These are phyloP conservation scores for Chirona hameri DNA, from an alignment of 2,888 invertebrate genomes.

Conservation along the genomic window DNA sequence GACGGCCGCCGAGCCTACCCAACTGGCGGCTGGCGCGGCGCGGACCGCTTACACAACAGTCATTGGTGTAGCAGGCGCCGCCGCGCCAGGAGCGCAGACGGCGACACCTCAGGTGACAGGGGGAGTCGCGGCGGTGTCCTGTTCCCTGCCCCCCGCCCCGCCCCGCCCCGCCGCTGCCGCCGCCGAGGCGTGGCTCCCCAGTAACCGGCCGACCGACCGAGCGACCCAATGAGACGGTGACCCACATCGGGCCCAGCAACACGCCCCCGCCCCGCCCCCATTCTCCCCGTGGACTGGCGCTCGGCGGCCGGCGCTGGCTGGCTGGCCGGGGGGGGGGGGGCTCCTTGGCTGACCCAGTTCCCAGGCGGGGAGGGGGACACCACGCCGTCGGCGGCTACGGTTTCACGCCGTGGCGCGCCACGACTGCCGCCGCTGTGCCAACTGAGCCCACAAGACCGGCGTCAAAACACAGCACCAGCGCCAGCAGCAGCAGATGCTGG, in stretches of 20 bases:
- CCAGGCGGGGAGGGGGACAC: neutral
- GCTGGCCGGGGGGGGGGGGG: neutral
- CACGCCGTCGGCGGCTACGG: neutral
- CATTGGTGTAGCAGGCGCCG: neutral
- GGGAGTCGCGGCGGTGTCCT: neutral
- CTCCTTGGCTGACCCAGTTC: slow-evolving; percentile 4
- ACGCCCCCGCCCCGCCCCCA: neutral
- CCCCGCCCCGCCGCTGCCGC: neutral
- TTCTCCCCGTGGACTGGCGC: neutral
- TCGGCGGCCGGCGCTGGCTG: neutral
- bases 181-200: neutral
- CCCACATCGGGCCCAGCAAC: neutral
- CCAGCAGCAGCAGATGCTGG: neutral
- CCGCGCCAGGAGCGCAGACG: neutral
- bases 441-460: neutral
- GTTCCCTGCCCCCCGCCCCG: neutral
- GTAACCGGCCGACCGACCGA: neutral
- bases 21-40: neutral
- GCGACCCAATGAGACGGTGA: neutral
- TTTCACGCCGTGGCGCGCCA: slow-evolving; percentile 2
- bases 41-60: neutral
- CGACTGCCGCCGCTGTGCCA: neutral
- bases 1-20: neutral
- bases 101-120: neutral
- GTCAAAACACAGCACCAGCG: neutral